A percentile compares a stretch with the other conserved stretches of the same genome.
phyloP scores from a whole-genome alignment of 1,140 invertebrate species.

The Mercenaria mercenaria region DNA sequence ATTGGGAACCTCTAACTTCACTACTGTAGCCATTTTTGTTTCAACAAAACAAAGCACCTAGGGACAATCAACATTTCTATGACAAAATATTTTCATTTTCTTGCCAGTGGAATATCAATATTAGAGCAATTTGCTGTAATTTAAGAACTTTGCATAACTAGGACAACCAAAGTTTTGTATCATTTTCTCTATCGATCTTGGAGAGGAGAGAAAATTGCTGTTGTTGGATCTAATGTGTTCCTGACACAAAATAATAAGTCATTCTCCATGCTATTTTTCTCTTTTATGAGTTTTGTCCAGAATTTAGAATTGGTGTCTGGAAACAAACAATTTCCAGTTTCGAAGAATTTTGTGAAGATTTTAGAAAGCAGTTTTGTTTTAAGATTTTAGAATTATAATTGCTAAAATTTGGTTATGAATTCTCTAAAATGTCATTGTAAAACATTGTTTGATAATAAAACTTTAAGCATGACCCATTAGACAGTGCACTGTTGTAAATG shows the following conservation, averaged over 20 bases:
- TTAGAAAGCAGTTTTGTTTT: not conserved
- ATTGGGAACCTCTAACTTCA: not conserved
- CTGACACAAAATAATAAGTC: slow-evolving; percentile 24
- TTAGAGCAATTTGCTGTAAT: slow-evolving; percentile 67
- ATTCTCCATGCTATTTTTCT: slow-evolving; percentile 13
- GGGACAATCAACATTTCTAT: slow-evolving; percentile 40
- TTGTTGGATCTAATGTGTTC: slow-evolving; percentile 33
- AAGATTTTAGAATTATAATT: no score
- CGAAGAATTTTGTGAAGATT: not conserved
- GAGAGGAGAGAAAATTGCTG: slow-evolving; percentile 29
- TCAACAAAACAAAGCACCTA: slow-evolving; percentile 25
- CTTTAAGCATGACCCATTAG: no score
- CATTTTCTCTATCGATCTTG: slow-evolving; percentile 29
- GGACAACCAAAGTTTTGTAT: slow-evolving; percentile 40
- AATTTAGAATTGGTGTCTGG: slow-evolving; percentile 23
- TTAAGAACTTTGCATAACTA: slow-evolving; percentile 56
- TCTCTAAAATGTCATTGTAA: no score
- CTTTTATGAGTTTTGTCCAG: slow-evolving; percentile 20
- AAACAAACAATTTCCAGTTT: not conserved
- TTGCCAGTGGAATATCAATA: slow-evolving; percentile 62
- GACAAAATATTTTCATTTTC: slow-evolving; percentile 67
- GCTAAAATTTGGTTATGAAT: no score
- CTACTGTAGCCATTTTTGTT: slow-evolving; percentile 10
- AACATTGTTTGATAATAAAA: no score
- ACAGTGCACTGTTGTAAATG: no score